Evolutionary conservation across 2,888 invertebrate genomes (phyloP), one percentile per base, ranked within the genome.

Genomic region (Hyalella azteca): DNA sequence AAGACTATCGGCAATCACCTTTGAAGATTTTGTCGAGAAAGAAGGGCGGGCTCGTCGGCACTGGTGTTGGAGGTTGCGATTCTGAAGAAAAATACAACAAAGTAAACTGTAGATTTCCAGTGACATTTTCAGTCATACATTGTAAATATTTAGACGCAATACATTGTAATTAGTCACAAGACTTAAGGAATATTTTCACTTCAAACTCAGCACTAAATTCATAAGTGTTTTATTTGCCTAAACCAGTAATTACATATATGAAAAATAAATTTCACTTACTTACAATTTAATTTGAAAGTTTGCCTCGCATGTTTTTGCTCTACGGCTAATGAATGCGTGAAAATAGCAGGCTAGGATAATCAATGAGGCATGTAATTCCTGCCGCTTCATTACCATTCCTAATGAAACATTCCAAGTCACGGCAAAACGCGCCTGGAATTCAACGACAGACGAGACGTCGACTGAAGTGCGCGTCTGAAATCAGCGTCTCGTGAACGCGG

Each of bases 11-110:
- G n/a, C n/a, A n/a, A 77, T 79, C 54, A 82, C 82, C 82, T 81
- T 83, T 83, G 66, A 83, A 83, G 11, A 83, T 15, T 36, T 83
- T 81, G 49, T 83, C 81, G 15, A 81, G 29, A 32, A 79, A 79
- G n/a, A 79, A 83, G 3, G 82, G 81, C 0, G 82, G 78, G 73
- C 40, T 83, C 26, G 82, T 79, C 45, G 82, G 81, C 4, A 66
- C 50, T 0, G 81, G 79, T 1, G 82, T 82, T 1, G 81, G 82
- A 3, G 79, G 79, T 19, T 79, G 81, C 39, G 82, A 80, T 76
- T 82, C 82, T 82, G 78, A 5, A 54, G 39, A 19, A 36, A 39
- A 73, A 32, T 32, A 29, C 7, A 13, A 45, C 11, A 45, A 45
- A 45, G 11, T 15, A 15, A 11, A 11, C 9, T 15, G 11, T 11